Evolutionary conservation across 2,113 vertebrate species (phyloP).

Genomic region (Phocoena sinus): DNA sequence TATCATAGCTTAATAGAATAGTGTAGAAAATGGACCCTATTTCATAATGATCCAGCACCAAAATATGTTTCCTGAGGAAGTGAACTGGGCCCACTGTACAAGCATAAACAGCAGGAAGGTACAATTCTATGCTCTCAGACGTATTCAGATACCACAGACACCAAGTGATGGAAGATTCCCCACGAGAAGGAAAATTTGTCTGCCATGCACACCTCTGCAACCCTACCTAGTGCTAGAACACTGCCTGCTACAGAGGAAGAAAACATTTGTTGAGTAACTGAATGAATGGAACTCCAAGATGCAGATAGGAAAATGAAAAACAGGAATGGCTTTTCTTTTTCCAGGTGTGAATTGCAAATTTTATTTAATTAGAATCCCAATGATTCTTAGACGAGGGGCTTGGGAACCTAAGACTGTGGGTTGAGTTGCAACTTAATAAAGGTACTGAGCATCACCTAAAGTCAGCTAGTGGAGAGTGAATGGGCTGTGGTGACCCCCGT

Average conservation of each 20-base stretch:
- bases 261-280: background rate
- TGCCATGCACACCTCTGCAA: background rate
- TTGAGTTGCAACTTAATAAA: slow-evolving; percentile 36
- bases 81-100: background rate
- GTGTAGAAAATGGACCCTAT: background rate
- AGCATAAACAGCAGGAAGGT: background rate
- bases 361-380: slow-evolving; percentile 45
- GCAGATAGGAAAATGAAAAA: background rate
- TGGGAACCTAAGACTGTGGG: slow-evolving; percentile 44
- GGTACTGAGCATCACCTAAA: background rate
- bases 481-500: background rate
- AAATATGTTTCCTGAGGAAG: background rate
- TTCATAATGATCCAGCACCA: background rate
- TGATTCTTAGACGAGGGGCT: slow-evolving; percentile 42
- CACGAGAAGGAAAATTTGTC: background rate
- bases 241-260: background rate
- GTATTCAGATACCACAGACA: background rate
- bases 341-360: background rate
- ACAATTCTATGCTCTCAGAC: background rate
- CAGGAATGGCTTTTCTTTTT: background rate
- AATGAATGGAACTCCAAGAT: background rate
- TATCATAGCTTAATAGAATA: background rate
- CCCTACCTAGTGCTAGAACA: background rate
- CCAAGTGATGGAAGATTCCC: background rate
- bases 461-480: slow-evolving; percentile 38